Evolutionary conservation across 1,140 invertebrate genomes (phyloP).

Genomic region (Conus betulinus): DNA sequence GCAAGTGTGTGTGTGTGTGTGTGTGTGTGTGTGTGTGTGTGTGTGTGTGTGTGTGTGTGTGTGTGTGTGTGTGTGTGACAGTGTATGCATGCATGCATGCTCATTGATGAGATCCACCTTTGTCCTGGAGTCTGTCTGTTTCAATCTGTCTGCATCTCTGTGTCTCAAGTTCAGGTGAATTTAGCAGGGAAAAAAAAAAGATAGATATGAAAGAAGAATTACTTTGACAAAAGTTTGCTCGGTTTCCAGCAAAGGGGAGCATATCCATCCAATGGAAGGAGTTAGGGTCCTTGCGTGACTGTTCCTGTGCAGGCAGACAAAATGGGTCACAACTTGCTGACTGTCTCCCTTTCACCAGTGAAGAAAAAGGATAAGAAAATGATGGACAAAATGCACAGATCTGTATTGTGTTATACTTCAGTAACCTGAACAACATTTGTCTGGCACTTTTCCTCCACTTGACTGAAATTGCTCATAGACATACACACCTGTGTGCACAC

Average conservation of each 20-base stretch:
- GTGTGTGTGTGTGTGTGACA: not conserved
- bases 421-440: no score
- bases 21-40: not conserved
- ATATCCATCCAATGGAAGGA: conserved; percentile 54
- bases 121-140: not conserved
- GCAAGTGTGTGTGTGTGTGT: no score
- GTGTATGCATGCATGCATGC: not conserved
- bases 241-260: conserved; percentile 60
- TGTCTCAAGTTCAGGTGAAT: no score
- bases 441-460: not conserved
- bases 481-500: not conserved
- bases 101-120: no score
- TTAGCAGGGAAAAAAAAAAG: no score
- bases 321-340: not conserved
- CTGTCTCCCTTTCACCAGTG: not conserved
- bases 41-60: not conserved
- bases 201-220: not conserved
- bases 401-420: no score
- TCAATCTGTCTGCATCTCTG: not conserved
- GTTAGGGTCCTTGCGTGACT: conserved; percentile 58
- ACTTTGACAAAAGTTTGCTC: conserved; percentile 69
- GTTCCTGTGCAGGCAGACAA: conserved; percentile 56
- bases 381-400: no score
- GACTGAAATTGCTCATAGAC: not conserved
- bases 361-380: no score